phyloP scores from a whole-genome alignment of 2,797 vertebrate genomes.

The Melanotaenia trifasciata region DNA sequence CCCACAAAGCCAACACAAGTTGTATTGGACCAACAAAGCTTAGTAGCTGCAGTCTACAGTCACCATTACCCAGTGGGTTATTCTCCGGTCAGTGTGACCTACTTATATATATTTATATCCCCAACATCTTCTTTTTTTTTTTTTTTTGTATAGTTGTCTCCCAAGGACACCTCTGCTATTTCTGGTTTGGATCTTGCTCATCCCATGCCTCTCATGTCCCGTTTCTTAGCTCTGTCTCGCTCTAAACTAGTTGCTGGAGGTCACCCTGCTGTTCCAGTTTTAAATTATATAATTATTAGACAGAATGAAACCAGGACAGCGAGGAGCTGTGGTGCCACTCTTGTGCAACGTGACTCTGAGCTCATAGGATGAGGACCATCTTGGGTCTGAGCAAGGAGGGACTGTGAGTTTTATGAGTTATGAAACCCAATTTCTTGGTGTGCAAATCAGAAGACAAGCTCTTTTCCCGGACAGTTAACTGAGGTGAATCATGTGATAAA shows the following conservation, averaged over 20 bases:
- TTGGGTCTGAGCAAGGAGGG: conserved; percentile 16
- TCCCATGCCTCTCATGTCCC: conserved; percentile 56
- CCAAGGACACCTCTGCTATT: conserved; percentile 78
- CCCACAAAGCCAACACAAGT: conserved; percentile 2
- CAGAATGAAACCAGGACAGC: conserved; percentile 79
- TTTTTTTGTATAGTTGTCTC: conserved; percentile 64
- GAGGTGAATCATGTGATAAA: conserved; percentile 18
- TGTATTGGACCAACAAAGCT: conserved; percentile 43
- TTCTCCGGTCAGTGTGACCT: conserved; percentile 72
- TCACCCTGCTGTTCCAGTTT: conserved; percentile 80
- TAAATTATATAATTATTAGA: conserved; percentile 73
- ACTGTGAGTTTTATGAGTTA: conserved; percentile 13
- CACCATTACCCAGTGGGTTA: conserved; percentile 41
- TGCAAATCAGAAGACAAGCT: conserved; percentile 31
- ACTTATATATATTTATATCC: conserved; percentile 81
- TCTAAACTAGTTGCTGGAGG: conserved; percentile 81
- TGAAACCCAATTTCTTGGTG: conserved; percentile 7
- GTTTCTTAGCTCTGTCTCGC: conserved; percentile 64
- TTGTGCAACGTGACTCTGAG: conserved; percentile 69
- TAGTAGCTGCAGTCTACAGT: conserved; percentile 29
- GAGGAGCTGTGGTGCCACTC: conserved; percentile 60
- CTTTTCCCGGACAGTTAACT: conserved; percentile 13
- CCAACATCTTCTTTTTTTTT: conserved; percentile 35
- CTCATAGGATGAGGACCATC: conserved; percentile 37
- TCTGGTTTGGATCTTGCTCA: conserved; percentile 64